Percentiles rank a stretch among this genome's conserved stretches.
These are phyloP conservation scores for Lynx canadensis DNA, from an alignment of 2,113 vertebrate genomes.

Conservation along the genomic window DNA sequence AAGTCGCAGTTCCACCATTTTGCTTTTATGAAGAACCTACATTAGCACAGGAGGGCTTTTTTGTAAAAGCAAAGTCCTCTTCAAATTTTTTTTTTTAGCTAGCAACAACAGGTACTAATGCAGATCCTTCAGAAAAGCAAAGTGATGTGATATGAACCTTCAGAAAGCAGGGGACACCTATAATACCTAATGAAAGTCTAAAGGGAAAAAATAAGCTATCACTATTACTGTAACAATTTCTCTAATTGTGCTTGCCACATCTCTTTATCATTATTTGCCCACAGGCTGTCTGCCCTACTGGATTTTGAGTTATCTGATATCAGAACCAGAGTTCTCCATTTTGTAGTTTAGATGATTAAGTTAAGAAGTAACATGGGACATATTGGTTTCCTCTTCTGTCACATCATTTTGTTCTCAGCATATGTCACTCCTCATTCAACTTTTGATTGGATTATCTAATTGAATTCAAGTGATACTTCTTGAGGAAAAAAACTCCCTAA, in stretches of 20 bases:
- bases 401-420: neutral
- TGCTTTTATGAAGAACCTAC: neutral
- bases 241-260: neutral
- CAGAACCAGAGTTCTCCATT: neutral
- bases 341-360: neutral
- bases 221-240: neutral
- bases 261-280: neutral
- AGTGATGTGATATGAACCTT: neutral
- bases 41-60: neutral
- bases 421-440: neutral
- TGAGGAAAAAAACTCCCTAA: neutral
- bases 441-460: neutral
- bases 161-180: neutral
- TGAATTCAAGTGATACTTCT: neutral
- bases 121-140: neutral
- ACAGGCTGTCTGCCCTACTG: neutral
- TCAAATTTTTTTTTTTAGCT: neutral
- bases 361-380: neutral
- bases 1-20: neutral
- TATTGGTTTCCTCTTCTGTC: neutral
- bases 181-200: neutral
- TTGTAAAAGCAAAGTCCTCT: neutral
- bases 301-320: neutral
- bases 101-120: neutral
- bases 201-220: neutral